Conservation (phyloP, 1,140 invertebrate species). For the Marisa cornuarietis region DNA sequence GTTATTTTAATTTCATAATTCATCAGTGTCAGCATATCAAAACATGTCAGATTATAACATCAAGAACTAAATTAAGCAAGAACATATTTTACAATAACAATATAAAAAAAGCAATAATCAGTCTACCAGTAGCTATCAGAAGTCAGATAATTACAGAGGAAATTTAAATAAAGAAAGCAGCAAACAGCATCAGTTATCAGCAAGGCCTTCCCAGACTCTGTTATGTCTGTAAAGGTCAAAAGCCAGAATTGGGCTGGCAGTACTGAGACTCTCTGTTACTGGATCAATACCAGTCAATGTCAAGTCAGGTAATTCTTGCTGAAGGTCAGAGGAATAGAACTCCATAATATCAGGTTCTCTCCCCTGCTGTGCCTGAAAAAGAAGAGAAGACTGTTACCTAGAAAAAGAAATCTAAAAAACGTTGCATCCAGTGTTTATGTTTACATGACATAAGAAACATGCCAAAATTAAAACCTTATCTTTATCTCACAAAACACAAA, state of each 20-base stretch:
- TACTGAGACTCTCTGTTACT: slow-evolving; percentile 31
- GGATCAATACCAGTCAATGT: slow-evolving; percentile 31
- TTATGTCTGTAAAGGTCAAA: slow-evolving; percentile 56
- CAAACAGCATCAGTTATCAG: slow-evolving; percentile 8
- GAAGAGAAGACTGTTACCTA: not conserved
- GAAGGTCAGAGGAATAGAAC: slow-evolving; percentile 49
- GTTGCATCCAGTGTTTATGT: no score
- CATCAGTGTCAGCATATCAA: not conserved
- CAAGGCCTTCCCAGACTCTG: slow-evolving; percentile 46
- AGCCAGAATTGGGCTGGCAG: slow-evolving; percentile 33
- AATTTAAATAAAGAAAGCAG: not conserved
- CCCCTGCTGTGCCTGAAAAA: not conserved
- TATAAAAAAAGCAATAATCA: no score
- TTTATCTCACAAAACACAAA: not conserved
- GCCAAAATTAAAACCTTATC: no score
- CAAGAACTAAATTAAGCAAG: no score
- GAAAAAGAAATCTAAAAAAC: no score
- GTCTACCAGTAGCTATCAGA: no score
- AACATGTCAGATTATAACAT: not conserved
- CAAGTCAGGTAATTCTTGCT: slow-evolving; percentile 44
- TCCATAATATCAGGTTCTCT: slow-evolving; percentile 53
- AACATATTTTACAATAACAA: not conserved
- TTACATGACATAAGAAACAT: no score
- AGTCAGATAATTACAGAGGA: not conserved
- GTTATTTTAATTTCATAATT: not conserved